Conservation (phyloP, 2,113 vertebrate species). For the Hystrix brachyura region DNA sequence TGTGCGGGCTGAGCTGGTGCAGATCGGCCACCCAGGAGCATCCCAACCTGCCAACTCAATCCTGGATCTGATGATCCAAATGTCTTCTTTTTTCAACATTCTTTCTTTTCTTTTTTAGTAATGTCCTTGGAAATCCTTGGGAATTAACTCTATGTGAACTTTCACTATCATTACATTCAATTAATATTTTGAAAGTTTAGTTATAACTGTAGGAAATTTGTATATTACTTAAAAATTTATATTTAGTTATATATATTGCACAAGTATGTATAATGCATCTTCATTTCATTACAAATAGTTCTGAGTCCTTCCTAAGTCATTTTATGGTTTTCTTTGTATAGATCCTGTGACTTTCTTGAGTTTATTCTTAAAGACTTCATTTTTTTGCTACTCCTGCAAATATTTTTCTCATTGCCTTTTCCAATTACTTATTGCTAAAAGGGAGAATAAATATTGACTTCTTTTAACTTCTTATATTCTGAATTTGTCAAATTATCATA, state of each 20-base stretch:
- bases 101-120: not conserved
- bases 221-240: not conserved
- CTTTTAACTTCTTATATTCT: not conserved
- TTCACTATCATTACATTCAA: not conserved
- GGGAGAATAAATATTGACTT: constrained; percentile 17
- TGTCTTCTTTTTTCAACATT: not conserved
- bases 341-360: not conserved
- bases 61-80: no score
- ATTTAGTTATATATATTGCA: not conserved
- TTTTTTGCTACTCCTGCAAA: not conserved
- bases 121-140: not conserved
- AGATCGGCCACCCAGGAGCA: no score
- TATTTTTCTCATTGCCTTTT: constrained; percentile 24
- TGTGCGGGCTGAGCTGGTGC: no score
- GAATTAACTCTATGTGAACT: not conserved
- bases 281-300: not conserved
- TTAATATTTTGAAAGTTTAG: not conserved
- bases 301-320: not conserved
- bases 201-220: not conserved
- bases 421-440: not conserved
- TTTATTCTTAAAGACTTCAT: constrained; percentile 3
- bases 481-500: not conserved
- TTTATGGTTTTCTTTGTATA: not conserved
- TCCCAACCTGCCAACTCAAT: no score
- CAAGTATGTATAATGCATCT: not conserved